Percentiles rank a stretch among this genome's conserved stretches.
Conservation (phyloP, 2,113 vertebrate genomes). For the Oxygymnocypris stewartii region DNA sequence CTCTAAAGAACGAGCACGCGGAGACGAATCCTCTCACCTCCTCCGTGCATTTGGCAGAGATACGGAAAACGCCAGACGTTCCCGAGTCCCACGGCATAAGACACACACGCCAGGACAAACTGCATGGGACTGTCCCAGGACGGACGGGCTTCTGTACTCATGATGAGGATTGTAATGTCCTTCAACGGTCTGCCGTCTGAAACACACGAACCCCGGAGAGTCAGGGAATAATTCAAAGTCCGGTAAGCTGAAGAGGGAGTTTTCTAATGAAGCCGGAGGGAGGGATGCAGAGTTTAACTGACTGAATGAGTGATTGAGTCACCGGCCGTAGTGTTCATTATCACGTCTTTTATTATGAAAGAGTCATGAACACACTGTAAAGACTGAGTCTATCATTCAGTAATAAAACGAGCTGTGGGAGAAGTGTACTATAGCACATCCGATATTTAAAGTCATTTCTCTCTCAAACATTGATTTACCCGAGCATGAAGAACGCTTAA, state of each 20-base stretch:
- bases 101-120: conserved; percentile 91
- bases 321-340: not conserved
- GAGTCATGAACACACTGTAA: not conserved
- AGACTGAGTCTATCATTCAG: not conserved
- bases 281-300: conserved; percentile 31
- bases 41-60: conserved; percentile 93
- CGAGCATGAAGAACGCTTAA: too few relatives aligned
- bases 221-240: conserved; percentile 7
- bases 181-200: not conserved
- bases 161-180: not conserved
- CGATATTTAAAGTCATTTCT: too few relatives aligned
- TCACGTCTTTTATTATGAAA: not conserved
- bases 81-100: conserved; percentile 90
- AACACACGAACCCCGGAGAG: not conserved
- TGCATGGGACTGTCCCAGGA: conserved; percentile 85
- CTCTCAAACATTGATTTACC: too few relatives aligned
- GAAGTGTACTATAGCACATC: not conserved
- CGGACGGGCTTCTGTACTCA: conserved; percentile 77
- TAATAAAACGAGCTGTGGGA: not conserved
- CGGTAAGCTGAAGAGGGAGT: conserved; percentile 11
- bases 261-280: conserved; percentile 46
- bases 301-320: conserved; percentile 56
- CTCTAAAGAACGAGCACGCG: not conserved
- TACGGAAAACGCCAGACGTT: conserved; percentile 98
- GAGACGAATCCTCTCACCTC: conserved; percentile 80